Base-by-base conservation (phyloP, 2,888 invertebrate species). In the Leptogaster cylindrica region DNA sequence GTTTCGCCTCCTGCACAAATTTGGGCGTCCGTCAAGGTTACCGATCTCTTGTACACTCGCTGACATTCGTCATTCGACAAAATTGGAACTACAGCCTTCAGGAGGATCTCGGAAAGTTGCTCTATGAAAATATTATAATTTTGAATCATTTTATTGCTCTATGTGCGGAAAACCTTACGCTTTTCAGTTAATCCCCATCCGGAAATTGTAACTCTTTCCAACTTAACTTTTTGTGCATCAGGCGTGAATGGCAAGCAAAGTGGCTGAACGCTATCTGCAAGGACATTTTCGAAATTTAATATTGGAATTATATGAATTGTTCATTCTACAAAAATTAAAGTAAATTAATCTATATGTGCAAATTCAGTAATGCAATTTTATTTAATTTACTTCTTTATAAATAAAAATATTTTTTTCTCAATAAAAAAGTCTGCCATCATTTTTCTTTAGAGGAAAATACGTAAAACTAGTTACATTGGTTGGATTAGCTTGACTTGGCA, bases 1-100 rank as follows among this genome's bases (percentile, higher is more conserved):
- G 70, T 67, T n/a, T 70, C 66, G 7, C 85, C 86, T 1, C 85
- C 85, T 12, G 84, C 86, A 73, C 87, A 87, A 0, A 87, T 72
- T 73, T 87, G 86, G n/a, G 77, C 80, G 14, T 74, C 61, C 1
- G 73, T 75, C 2, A 82, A 72, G 28, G 2, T 52, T 7, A 65
- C 16, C 7, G 33, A 58, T 4, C 55, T 4, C 3, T 72, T 71
- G 72, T 81, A 83, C 10, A 70, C 70, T 48, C 69, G 33, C 8
- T 72, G 73, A 72, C 83, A 83, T 16, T 76, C 69, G n/a, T 77
- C 73, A 25, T 75, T 74, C 1, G 74, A 18, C 4, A 82, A 73
- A 5, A 78, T 70, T 1, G 80, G 76, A 23, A 84, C 48, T 1
- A 73, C 72, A 0, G 81, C 82, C 73, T 81, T 80, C 48, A 83